A percentile compares a stretch with the other conserved stretches of the same genome.
Conservation (phyloP, 2,888 invertebrate genomes). For the Cyaniris semiargus region DNA sequence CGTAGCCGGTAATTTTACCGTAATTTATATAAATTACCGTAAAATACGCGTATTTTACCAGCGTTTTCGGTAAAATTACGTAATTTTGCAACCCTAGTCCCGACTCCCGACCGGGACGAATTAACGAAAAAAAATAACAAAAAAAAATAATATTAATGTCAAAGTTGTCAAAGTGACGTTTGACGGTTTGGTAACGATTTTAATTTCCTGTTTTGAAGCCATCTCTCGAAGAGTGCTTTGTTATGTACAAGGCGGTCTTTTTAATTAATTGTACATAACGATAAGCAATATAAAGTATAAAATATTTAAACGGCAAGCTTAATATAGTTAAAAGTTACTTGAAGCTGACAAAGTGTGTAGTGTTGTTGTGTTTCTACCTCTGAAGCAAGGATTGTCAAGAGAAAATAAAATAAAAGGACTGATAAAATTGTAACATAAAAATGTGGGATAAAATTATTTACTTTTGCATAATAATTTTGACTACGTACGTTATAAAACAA, state of each 20-base stretch:
- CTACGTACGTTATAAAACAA: slow-evolving; percentile 71
- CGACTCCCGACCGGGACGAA: too few relatives aligned
- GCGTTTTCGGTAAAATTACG: too few relatives aligned
- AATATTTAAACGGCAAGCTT: not conserved
- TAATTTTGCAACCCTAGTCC: too few relatives aligned
- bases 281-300: not conserved
- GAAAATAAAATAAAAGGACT: slow-evolving; percentile 10
- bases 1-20: too few relatives aligned
- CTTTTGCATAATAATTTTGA: slow-evolving; percentile 57
- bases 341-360: not conserved
- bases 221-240: slow-evolving; percentile 1
- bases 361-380: slow-evolving; percentile 4
- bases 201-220: slow-evolving; percentile 13
- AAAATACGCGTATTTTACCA: too few relatives aligned
- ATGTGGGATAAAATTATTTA: slow-evolving; percentile 75
- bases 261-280: slow-evolving; percentile 8
- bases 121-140: too few relatives aligned
- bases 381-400: not conserved
- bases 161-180: slow-evolving; percentile 12
- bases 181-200: slow-evolving; percentile 27
- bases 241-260: slow-evolving; percentile 27
- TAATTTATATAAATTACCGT: too few relatives aligned
- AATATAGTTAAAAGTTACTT: not conserved
- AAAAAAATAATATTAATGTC: too few relatives aligned
- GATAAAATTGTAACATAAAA: slow-evolving; percentile 36